These are phyloP conservation scores for Hydractinia symbiolongicarpus DNA, from an alignment of 30 jellyfish, hydroid and myxozoan genomes.

Conservation along the genomic window DNA sequence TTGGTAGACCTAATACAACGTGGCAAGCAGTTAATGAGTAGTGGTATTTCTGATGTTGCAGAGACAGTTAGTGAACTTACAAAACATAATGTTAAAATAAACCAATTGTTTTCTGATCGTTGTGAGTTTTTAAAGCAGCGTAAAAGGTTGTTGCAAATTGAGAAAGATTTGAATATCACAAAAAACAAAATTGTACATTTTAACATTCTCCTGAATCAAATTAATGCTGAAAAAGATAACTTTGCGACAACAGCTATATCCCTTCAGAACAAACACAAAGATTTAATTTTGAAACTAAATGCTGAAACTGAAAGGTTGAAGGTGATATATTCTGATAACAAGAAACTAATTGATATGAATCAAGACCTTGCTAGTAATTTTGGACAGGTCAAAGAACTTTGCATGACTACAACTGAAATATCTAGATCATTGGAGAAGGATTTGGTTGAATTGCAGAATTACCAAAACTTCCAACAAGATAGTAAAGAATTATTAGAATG, in stretches of 20 bases:
- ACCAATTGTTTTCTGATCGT: neutral
- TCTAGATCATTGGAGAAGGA: too few relatives aligned
- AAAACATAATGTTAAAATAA: neutral
- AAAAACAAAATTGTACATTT: neutral
- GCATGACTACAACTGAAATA: too few relatives aligned
- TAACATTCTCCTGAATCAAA: neutral
- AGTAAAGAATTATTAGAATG: slow-evolving; percentile 53
- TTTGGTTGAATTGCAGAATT: too few relatives aligned
- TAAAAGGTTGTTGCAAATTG: neutral
- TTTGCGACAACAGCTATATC: neutral
- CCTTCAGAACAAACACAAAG: neutral
- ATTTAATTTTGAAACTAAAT: neutral
- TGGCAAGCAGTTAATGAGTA: neutral
- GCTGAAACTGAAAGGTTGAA: neutral
- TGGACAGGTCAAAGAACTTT: too few relatives aligned
- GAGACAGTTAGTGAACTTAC: neutral
- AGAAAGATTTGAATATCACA: neutral
- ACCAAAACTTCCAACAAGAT: neutral
- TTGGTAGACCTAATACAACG: neutral
- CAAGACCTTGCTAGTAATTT: too few relatives aligned
- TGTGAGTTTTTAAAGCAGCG: neutral
- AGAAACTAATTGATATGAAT: too few relatives aligned
- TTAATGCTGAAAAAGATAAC: neutral
- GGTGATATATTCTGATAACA: too few relatives aligned
- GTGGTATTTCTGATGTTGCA: neutral